These are phyloP conservation scores for Grammomys dolichurus DNA, from an alignment of 2,113 vertebrate genomes.

Conservation along the genomic window DNA sequence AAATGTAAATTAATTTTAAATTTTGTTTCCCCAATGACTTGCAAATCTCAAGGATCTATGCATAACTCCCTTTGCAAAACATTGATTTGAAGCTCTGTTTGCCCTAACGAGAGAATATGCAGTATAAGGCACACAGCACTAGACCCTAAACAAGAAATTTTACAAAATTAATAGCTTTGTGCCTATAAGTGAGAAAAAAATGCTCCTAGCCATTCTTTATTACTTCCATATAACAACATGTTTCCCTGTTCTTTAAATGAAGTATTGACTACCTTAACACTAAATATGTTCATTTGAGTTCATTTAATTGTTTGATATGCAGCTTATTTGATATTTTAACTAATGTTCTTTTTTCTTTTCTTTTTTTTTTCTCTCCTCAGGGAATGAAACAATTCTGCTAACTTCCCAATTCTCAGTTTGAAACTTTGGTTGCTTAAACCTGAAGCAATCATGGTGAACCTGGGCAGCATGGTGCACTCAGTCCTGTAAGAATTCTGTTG, in stretches of 20 bases:
- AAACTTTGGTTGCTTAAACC: conserved; percentile 64
- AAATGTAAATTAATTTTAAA: not conserved
- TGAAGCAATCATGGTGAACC: conserved; percentile 78
- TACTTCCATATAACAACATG: not conserved
- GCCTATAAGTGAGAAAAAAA: conserved; percentile 34
- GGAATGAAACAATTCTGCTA: conserved; percentile 61
- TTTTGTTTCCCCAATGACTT: not conserved
- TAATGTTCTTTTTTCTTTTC: conserved; percentile 59
- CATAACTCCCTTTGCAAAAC: conserved; percentile 37
- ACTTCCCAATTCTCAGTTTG: conserved; percentile 55
- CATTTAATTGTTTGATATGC: conserved; percentile 37
- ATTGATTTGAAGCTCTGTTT: conserved; percentile 12
- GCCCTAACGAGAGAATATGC: not conserved
- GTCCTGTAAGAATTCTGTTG: conserved; percentile 77
- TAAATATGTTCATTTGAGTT: conserved; percentile 15
- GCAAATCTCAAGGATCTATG: conserved; percentile 32
- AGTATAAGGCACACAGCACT: not conserved
- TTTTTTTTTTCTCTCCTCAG: conserved; percentile 74
- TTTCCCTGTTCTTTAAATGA: conserved; percentile 5
- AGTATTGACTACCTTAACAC: conserved; percentile 5
- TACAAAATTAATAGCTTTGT: not conserved
- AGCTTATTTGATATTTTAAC: conserved; percentile 49
- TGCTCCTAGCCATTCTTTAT: conserved; percentile 4
- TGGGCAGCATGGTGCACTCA: conserved; percentile 65
- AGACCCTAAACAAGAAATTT: conserved; percentile 21